Percentiles rank a stretch among this genome's conserved stretches.
These are phyloP conservation scores for Carcharodon carcharias DNA, from an alignment of 2,797 vertebrate species.

Conservation along the genomic window DNA sequence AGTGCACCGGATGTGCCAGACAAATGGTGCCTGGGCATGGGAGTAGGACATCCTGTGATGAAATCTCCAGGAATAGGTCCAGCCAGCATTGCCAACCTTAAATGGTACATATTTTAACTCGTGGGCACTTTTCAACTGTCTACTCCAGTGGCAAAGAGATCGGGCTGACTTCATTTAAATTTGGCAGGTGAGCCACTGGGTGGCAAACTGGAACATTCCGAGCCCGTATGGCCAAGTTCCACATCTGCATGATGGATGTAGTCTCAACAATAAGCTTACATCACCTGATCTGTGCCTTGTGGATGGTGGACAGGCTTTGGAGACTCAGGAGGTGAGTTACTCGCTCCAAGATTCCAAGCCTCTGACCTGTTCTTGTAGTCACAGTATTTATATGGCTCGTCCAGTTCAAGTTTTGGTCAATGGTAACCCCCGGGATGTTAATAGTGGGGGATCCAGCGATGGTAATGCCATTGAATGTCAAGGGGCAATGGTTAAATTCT, in stretches of 20 bases:
- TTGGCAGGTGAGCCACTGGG: not conserved
- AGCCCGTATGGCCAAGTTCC: not conserved
- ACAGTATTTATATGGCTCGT: too few relatives aligned
- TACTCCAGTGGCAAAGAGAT: not conserved
- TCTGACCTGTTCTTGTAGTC: too few relatives aligned
- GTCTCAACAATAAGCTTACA: not conserved
- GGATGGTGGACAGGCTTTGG: too few relatives aligned
- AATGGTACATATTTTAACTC: not conserved
- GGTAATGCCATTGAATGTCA: too few relatives aligned
- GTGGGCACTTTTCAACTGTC: not conserved
- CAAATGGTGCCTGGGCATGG: not conserved
- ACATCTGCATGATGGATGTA: not conserved
- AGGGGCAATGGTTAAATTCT: too few relatives aligned
- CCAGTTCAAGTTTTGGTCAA: too few relatives aligned
- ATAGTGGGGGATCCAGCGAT: too few relatives aligned
- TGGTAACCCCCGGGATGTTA: too few relatives aligned
- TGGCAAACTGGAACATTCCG: not conserved
- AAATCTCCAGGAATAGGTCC: not conserved
- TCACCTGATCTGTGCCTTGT: too few relatives aligned
- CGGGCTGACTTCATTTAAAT: not conserved
- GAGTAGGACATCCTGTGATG: not conserved
- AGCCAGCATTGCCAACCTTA: not conserved
- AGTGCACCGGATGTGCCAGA: not conserved
- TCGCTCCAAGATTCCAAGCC: too few relatives aligned
- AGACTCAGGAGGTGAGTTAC: too few relatives aligned